These are phyloP conservation scores for Danio kyathit DNA, from an alignment of 2,797 vertebrate genomes.

Conservation along the genomic window DNA sequence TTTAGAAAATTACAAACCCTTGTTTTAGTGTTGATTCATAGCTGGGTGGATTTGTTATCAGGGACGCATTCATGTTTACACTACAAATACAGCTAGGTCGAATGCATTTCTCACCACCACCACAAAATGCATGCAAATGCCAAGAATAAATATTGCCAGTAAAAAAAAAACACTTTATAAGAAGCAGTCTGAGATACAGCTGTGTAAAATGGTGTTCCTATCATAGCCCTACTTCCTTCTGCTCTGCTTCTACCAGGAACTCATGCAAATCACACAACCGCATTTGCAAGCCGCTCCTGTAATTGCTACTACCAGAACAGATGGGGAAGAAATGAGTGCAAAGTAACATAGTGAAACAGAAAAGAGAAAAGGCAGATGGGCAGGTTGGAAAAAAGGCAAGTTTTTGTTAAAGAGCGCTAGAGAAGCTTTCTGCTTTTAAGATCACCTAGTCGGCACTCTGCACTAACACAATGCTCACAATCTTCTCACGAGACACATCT, in stretches of 20 bases:
- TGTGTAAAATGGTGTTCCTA: constrained; percentile 42
- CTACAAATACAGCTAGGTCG: background rate
- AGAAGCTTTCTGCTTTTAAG: background rate
- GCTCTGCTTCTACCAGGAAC: constrained; percentile 61
- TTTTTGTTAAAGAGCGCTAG: background rate
- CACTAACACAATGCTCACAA: background rate
- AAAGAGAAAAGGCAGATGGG: constrained; percentile 36
- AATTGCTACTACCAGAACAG: constrained; percentile 57
- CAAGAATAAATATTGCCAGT: background rate
- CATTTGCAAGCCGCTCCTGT: constrained; percentile 73
- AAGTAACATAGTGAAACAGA: constrained; percentile 22
- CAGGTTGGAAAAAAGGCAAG: background rate
- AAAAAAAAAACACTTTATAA: background rate
- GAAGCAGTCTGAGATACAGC: constrained; percentile 33
- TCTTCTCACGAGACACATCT: background rate
- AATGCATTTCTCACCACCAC: background rate
- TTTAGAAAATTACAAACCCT: too few relatives aligned
- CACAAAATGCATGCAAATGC: constrained; percentile 4
- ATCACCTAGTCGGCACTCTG: background rate
- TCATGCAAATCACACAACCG: constrained; percentile 73
- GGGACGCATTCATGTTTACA: background rate
- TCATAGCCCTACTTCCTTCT: constrained; percentile 45
- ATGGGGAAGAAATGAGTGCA: constrained; percentile 52
- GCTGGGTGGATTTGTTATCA: background rate
- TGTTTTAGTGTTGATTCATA: background rate